These are phyloP conservation scores for Auanema freiburgensis DNA, from an alignment of 2,888 invertebrate genomes.

Conservation along the genomic window DNA sequence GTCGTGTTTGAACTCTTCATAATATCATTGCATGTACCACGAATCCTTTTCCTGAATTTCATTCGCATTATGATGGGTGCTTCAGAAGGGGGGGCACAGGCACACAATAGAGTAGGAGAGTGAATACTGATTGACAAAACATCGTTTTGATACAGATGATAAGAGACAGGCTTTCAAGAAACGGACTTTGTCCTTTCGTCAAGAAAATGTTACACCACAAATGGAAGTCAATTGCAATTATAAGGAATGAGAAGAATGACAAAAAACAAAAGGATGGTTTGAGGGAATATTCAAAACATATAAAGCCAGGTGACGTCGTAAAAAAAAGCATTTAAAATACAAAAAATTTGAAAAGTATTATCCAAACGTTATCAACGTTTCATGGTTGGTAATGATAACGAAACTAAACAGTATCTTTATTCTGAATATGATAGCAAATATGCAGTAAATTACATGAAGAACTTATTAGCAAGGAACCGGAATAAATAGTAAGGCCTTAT, in stretches of 20 bases:
- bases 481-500: neutral
- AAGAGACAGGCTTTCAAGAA: constrained; percentile 7
- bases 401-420: constrained; percentile 1
- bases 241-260: neutral
- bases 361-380: constrained; percentile 1
- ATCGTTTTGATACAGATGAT: too few species aligned
- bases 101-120: too few species aligned
- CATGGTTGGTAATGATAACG: neutral
- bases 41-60: too few species aligned
- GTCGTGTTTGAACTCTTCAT: neutral
- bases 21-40: too few species aligned
- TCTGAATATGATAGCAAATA: neutral
- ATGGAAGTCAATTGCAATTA: neutral
- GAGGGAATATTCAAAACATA: neutral
- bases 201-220: neutral
- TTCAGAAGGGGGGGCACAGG: too few species aligned
- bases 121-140: too few species aligned
- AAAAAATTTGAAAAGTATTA: neutral
- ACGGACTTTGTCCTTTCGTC: constrained; percentile 8
- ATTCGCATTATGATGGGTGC: too few species aligned
- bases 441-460: neutral
- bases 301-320: constrained; percentile 1
- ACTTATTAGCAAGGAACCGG: neutral
- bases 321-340: constrained; percentile 3
- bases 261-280: neutral